Evolutionary conservation across 2,888 invertebrate genomes (phyloP).

Genomic region (Baronia brevicornis): DNA sequence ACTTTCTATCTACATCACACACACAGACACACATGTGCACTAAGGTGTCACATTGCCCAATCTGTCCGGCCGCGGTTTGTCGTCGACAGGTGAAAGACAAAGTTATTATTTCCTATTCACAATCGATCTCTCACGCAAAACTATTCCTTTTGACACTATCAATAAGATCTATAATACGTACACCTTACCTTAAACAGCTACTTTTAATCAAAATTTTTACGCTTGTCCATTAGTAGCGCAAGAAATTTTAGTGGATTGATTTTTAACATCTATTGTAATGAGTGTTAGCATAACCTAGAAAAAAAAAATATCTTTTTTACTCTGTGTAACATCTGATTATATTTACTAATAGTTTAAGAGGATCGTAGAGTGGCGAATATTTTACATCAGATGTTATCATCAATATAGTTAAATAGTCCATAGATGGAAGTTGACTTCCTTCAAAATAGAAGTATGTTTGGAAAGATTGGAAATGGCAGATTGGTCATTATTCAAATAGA

Average conservation of each 20-base stretch:
- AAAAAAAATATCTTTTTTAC: too few species aligned
- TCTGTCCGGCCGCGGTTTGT: conserved; percentile 21
- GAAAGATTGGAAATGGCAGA: too few species aligned
- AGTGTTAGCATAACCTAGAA: conserved; percentile 8
- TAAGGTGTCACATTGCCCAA: conserved; percentile 62
- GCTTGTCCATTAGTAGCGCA: conserved; percentile 6
- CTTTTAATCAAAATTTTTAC: not conserved
- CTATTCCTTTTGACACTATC: conserved; percentile 15
- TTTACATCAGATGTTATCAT: too few species aligned
- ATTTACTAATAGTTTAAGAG: too few species aligned
- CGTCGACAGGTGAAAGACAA: conserved; percentile 16
- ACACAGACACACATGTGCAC: conserved; percentile 21
- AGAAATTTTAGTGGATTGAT: conserved; percentile 14
- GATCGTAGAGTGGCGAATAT: too few species aligned
- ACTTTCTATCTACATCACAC: conserved; percentile 43
- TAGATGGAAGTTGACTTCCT: too few species aligned
- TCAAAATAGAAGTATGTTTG: too few species aligned
- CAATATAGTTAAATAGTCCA: too few species aligned
- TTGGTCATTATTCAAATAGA: too few species aligned
- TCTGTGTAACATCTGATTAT: too few species aligned
- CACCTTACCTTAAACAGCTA: not conserved
- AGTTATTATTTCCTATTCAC: conserved; percentile 5
- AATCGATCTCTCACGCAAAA: conserved; percentile 18
- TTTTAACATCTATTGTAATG: conserved; percentile 9
- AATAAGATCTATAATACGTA: conserved; percentile 11